Conservation (phyloP, 1,140 invertebrate genomes). For the Camponotus pennsylvanicus region DNA sequence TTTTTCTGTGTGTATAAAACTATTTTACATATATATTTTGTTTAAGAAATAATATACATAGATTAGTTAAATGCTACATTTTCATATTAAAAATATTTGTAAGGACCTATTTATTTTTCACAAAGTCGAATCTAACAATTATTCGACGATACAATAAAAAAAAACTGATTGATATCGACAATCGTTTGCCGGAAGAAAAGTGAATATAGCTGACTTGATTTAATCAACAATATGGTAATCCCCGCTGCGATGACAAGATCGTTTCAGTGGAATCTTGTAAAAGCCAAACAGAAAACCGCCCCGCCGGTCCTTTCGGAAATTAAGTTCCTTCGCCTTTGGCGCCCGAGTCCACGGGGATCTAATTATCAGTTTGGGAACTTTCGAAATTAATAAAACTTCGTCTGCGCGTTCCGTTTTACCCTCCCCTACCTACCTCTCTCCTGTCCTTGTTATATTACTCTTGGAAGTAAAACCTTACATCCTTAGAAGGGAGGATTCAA, state of each 20-base stretch:
- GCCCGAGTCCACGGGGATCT: slow-evolving; percentile 78
- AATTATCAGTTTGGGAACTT: slow-evolving; percentile 85
- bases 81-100: slow-evolving; percentile 12
- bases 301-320: slow-evolving; percentile 68
- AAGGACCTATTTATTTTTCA: not conserved
- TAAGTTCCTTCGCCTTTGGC: slow-evolving; percentile 71
- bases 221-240: slow-evolving; percentile 58
- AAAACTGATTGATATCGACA: not conserved
- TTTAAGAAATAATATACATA: slow-evolving; percentile 7
- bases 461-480: slow-evolving; percentile 78
- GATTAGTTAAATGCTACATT: not conserved
- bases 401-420: slow-evolving; percentile 12
- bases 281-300: slow-evolving; percentile 62
- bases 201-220: slow-evolving; percentile 52
- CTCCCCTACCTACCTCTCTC: slow-evolving; percentile 42
- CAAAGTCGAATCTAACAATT: not conserved
- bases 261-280: slow-evolving; percentile 31
- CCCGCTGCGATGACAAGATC: slow-evolving; percentile 55
- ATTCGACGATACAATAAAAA: not conserved
- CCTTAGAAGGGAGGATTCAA: slow-evolving; percentile 60
- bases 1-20: not conserved
- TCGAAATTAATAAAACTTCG: slow-evolving; percentile 84
- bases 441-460: slow-evolving; percentile 78
- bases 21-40: slow-evolving; percentile 5
- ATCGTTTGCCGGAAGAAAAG: not conserved